Evolutionary conservation across 1,140 invertebrate genomes (phyloP).

Genomic region (Listronotus bonariensis): DNA sequence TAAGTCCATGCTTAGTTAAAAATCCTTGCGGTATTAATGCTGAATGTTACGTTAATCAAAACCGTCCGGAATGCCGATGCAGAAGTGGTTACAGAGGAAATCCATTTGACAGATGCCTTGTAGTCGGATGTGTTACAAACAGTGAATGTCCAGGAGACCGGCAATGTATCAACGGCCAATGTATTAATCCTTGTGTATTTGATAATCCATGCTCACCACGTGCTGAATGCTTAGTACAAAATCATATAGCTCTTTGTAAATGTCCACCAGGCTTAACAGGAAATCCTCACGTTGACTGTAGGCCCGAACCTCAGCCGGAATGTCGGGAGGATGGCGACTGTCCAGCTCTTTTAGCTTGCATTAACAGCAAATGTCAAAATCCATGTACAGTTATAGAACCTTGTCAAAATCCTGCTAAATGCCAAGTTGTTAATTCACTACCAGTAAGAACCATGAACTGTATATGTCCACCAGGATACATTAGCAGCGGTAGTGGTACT

Average conservation of each 20-base stretch:
- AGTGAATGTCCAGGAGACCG: constrained; percentile 85
- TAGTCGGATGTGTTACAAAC: constrained; percentile 86
- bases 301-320: constrained; percentile 70
- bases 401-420: constrained; percentile 77
- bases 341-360: constrained; percentile 76
- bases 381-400: constrained; percentile 79
- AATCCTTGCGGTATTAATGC: constrained; percentile 83
- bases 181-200: constrained; percentile 82
- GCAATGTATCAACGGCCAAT: constrained; percentile 84
- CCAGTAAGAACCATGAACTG: constrained; percentile 89
- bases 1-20: constrained; percentile 79
- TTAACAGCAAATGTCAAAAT: constrained; percentile 80
- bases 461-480: constrained; percentile 84
- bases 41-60: constrained; percentile 78
- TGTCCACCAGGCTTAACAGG: constrained; percentile 74
- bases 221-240: constrained; percentile 78
- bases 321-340: constrained; percentile 84
- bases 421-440: constrained; percentile 76
- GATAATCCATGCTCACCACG: constrained; percentile 76
- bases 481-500: constrained; percentile 79
- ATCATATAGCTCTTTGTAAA: constrained; percentile 82
- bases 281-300: constrained; percentile 82
- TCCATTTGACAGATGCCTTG: constrained; percentile 73
- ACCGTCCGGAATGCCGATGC: constrained; percentile 79
- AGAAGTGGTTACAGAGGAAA: constrained; percentile 80